Evolutionary conservation across 2,113 vertebrate genomes (phyloP), one percentile per base, ranked within the genome.

Genomic region (Brienomyrus brachyistius): DNA sequence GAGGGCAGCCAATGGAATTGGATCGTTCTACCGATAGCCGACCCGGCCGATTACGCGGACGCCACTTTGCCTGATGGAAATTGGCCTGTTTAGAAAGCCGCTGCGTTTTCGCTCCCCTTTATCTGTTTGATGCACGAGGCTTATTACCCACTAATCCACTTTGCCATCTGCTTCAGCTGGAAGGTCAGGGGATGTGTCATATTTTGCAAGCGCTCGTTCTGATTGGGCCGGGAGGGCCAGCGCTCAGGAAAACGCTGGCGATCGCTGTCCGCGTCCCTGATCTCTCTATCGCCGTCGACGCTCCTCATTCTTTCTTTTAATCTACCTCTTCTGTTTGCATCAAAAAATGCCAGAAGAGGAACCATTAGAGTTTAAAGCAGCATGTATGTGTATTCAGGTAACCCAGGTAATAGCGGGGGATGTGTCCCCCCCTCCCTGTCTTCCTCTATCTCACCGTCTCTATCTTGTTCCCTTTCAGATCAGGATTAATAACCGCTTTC

Each of bases 161-260:
- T 86, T 88, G 66, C 94, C 93, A 94, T 93, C 93, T 94, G 92
- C 92, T 91, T 92, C 19, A 91, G 88, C 88, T 90, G 88, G 2
- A 27, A 91, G 92, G 94, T 94, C 94, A 94, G 85, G 31, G 90
- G 87, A 90, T 86, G 82, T 92, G 91, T 94, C 93, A 93, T 90
- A 92, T 94, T 94, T 92, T 77, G 66, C 86, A 80, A 92, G 92
- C 92, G 54, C 51, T 90, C 19, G 87, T 77, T 88, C 93, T 90
- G 89, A 89, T 86, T 91, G 83, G 88, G 88, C 87, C 15, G 9
- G 80, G 77, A 88, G 45, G 23, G n/a, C 54, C 87, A 35, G 89
- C 43, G 59, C 47, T 2, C 27, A 3, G 62, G 17, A 27, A 40
- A 21, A 43, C 51, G 19, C 48, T 8, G 45, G 27, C 51, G 15